phyloP scores from a whole-genome alignment of 2,797 vertebrate genomes.

The Ciconia nigra region DNA sequence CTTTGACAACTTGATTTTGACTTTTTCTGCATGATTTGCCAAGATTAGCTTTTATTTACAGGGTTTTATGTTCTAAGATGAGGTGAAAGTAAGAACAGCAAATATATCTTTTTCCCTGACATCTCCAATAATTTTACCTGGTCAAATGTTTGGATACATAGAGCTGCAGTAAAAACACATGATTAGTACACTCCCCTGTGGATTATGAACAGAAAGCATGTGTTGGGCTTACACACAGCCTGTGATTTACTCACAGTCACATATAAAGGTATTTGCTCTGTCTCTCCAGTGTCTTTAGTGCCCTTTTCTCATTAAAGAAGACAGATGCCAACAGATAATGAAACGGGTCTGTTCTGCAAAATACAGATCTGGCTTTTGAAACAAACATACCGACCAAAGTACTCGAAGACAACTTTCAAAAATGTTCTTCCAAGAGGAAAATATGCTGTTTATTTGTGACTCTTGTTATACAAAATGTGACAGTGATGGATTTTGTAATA shows the following conservation, averaged over 20 bases:
- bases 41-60: constrained; percentile 64
- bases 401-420: not conserved
- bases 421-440: not conserved
- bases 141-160: constrained; percentile 39
- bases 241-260: constrained; percentile 44
- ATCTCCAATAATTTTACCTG: constrained; percentile 44
- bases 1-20: constrained; percentile 56
- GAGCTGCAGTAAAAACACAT: constrained; percentile 33
- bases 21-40: constrained; percentile 56
- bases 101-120: constrained; percentile 60
- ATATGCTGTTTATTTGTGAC: not conserved
- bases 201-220: constrained; percentile 36
- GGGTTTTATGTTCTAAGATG: constrained; percentile 48
- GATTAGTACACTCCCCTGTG: constrained; percentile 10
- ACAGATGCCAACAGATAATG: constrained; percentile 24
- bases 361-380: not conserved
- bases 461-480: not conserved
- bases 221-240: not conserved
- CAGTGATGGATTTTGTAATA: not conserved
- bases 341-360: not conserved
- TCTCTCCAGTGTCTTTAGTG: not conserved
- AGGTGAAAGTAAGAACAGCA: constrained; percentile 58
- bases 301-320: constrained; percentile 37
- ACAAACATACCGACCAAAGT: not conserved
- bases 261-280: constrained; percentile 22